These are phyloP conservation scores for Lasius platythorax DNA, from an alignment of 2,888 invertebrate genomes.

Conservation along the genomic window DNA sequence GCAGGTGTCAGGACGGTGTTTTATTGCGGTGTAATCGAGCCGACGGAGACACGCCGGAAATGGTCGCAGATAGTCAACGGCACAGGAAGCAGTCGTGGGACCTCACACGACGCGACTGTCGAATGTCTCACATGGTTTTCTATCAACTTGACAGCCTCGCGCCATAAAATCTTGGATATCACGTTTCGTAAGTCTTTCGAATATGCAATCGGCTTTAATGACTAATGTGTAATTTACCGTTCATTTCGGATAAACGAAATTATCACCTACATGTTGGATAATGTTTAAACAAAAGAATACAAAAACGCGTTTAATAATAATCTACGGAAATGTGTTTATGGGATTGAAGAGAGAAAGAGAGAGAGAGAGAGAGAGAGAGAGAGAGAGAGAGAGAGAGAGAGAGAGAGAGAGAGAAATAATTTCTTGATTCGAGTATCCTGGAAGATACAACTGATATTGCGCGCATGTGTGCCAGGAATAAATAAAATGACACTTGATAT, in stretches of 20 bases:
- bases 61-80: conserved; percentile 77
- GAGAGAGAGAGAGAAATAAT: background rate
- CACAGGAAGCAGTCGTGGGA: conserved; percentile 75
- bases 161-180: conserved; percentile 2
- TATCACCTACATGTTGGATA: background rate
- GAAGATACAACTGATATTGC: background rate
- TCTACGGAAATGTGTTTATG: background rate
- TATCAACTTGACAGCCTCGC: conserved; percentile 23
- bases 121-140: conserved; percentile 45
- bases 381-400: no score
- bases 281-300: background rate
- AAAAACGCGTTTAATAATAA: background rate
- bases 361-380: background rate
- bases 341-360: background rate
- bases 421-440: background rate
- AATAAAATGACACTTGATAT: conserved; percentile 5
- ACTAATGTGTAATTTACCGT: background rate
- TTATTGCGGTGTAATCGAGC: conserved; percentile 82
- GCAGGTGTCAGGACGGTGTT: conserved; percentile 81
- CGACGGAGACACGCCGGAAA: conserved; percentile 81
- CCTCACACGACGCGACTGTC: conserved; percentile 59
- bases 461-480: background rate
- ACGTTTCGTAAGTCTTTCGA: background rate
- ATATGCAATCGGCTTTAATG: conserved; percentile 1
- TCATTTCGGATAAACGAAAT: background rate